Evolutionary conservation across 1,140 invertebrate genomes (phyloP).

Genomic region (Teleogryllus occipitalis): DNA sequence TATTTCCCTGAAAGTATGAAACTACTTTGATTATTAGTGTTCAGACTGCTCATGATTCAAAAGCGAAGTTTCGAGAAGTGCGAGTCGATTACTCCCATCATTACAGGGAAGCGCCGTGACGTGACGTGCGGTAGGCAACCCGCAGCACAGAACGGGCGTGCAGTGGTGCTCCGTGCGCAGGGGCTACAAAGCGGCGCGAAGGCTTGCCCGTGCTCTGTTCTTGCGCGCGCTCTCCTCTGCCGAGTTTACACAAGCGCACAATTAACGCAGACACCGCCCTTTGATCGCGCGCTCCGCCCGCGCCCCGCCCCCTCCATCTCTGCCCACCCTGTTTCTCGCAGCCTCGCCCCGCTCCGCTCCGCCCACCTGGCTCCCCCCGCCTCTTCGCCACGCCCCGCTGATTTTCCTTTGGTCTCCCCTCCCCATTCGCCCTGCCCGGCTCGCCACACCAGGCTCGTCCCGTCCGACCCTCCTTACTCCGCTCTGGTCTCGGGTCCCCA

Average conservation of each 20-base stretch:
- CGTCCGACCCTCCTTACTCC: background rate
- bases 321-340: background rate
- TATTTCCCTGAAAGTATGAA: no score
- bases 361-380: no score
- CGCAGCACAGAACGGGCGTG: background rate
- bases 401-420: background rate
- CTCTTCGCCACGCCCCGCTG: no score
- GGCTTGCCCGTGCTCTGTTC: background rate
- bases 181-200: background rate
- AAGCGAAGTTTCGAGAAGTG: no score
- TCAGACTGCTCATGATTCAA: no score
- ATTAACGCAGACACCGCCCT: background rate
- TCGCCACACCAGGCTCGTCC: background rate
- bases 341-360: background rate
- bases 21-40: no score
- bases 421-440: background rate
- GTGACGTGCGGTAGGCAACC: background rate
- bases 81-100: background rate
- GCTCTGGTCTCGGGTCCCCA: no score
- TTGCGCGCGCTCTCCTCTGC: background rate
- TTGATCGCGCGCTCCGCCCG: background rate
- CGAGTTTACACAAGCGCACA: background rate
- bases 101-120: background rate
- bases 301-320: background rate
- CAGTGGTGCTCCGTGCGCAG: background rate